Percentiles rank a stretch among this genome's conserved stretches.
Conservation (phyloP, 2,113 vertebrate species). For the Spheniscus mendiculus region DNA sequence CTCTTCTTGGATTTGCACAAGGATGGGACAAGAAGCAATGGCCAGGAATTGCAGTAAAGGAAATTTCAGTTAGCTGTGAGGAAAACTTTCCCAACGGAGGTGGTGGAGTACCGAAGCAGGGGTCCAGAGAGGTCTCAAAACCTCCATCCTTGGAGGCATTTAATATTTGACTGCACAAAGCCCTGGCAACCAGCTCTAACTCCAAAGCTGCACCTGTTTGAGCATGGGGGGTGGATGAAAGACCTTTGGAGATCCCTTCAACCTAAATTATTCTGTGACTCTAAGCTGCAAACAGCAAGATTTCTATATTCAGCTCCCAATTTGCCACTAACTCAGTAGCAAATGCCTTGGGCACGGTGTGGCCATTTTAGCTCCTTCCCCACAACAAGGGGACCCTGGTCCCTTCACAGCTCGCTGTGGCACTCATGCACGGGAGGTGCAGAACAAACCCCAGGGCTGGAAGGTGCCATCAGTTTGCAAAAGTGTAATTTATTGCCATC, state of each 20-base stretch:
- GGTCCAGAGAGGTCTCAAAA: background rate
- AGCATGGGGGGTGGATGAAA: fast-evolving
- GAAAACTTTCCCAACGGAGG: background rate
- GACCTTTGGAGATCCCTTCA: background rate
- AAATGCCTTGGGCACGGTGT: fast-evolving
- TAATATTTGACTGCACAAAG: background rate
- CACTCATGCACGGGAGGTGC: background rate
- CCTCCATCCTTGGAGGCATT: background rate
- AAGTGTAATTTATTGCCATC: background rate
- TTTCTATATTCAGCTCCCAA: background rate
- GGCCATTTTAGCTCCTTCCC: background rate
- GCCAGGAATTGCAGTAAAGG: background rate
- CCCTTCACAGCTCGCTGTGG: fast-evolving
- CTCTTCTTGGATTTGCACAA: background rate
- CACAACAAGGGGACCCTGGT: background rate
- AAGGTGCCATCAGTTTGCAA: background rate
- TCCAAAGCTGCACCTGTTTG: background rate
- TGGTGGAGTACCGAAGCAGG: background rate
- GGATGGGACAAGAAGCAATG: background rate
- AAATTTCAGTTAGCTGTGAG: background rate
- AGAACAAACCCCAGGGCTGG: background rate
- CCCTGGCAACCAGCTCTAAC: background rate
- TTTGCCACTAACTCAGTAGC: background rate
- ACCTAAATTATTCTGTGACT: background rate
- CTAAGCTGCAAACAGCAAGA: background rate